Evolutionary conservation across 1,140 invertebrate species (phyloP), one percentile per base, ranked within the genome.

Genomic region (Brachionus angularis): DNA sequence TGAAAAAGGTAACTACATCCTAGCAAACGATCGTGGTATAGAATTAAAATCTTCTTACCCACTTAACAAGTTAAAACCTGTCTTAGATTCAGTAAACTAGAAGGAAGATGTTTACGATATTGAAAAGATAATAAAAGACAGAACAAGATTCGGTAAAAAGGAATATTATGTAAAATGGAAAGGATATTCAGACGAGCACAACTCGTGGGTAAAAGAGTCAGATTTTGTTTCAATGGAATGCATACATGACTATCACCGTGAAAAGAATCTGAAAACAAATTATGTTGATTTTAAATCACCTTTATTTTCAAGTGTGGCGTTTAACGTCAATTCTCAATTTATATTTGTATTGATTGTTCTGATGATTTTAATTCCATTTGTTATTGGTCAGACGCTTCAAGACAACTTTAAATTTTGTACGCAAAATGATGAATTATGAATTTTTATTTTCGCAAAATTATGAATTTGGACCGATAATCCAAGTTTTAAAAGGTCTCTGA

Each of bases 131-230:
- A 23, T 71, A 5, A 52, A 61, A 27, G 21, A 53, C 34, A 36
- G 67, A 44, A 53, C 18, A 14, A 14, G 55, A 42, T 16, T 23
- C 5, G 50, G 70, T 25, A 23, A 21, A 23, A 61, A 52, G 31
- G 25, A 71, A 42, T 71, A 71, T 36, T 62, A 33, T 21, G 36
- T 71, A 25, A 53, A 53, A 44, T 71, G 70, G 70, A 71, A 71
- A 33, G 70, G 69, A 33, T 71, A 50, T 33, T 33, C 49, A 61
- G 49, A 52, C 16, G 50, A 71, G 31, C 23, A 71, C 27, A 71
- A 71, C 33, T 55, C 47, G 21, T 71, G 21, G 69, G 49, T 71
- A 61, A 44, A 52, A 27, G 64, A 69, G 14, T 33, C 29, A 27
- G 52, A 69, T 29, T 69, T 47, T 39, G 47, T 34, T 25, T 50